These are phyloP conservation scores for Antitype chi DNA, from an alignment of 2,888 invertebrate genomes.

Conservation along the genomic window DNA sequence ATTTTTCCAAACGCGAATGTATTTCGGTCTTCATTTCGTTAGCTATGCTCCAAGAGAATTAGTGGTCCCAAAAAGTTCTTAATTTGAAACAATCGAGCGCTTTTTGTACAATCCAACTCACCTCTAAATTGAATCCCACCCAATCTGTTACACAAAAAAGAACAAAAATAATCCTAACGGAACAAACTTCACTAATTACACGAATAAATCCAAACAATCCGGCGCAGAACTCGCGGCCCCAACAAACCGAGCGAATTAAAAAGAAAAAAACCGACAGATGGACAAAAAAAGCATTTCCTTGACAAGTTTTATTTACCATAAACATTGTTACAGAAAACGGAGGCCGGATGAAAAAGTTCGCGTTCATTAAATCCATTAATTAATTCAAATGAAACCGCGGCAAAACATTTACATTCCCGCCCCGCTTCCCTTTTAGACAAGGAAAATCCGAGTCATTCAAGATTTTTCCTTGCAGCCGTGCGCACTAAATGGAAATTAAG, in stretches of 20 bases:
- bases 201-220: conserved; percentile 89
- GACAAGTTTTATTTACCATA: conserved; percentile 90
- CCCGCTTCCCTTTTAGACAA: conserved; percentile 79
- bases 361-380: conserved; percentile 90
- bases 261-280: conserved; percentile 85
- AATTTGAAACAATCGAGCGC: conserved; percentile 72
- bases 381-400: conserved; percentile 90
- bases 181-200: conserved; percentile 90
- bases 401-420: conserved; percentile 88
- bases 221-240: conserved; percentile 78
- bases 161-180: conserved; percentile 86
- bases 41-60: conserved; percentile 45
- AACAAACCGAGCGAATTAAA: conserved; percentile 87
- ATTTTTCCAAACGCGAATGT: conserved; percentile 11
- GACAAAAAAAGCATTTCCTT: conserved; percentile 88
- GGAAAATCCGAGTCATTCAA: conserved; percentile 83
- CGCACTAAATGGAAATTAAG: conserved; percentile 87
- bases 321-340: conserved; percentile 88
- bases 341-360: conserved; percentile 86
- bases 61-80: conserved; percentile 69
- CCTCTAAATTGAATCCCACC: conserved; percentile 82
- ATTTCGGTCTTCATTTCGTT: conserved; percentile 41
- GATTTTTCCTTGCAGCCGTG: conserved; percentile 76
- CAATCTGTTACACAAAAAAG: conserved; percentile 85
- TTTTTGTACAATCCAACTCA: conserved; percentile 78